Evolutionary conservation across 2,888 invertebrate species (phyloP).

Genomic region (Drosophila subquinaria): DNA sequence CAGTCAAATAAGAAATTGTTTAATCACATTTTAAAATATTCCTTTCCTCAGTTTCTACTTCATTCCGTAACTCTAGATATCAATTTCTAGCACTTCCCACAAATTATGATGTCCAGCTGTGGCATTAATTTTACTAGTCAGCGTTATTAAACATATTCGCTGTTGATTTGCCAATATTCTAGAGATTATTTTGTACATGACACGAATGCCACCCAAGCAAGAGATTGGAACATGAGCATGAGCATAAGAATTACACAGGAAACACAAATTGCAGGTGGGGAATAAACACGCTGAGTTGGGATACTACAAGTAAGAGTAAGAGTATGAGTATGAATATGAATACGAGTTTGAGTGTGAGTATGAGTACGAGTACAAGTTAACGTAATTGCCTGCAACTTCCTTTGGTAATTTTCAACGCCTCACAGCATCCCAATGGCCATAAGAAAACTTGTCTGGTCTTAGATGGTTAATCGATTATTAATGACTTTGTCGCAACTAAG

Average conservation of each 20-base stretch:
- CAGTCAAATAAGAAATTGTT: neutral
- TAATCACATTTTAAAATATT: neutral
- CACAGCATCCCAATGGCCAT: constrained; percentile 37
- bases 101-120: neutral
- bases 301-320: neutral
- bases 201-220: constrained; percentile 30
- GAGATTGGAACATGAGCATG: constrained; percentile 1
- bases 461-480: constrained; percentile 82
- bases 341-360: neutral
- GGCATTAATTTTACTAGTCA: neutral
- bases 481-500: constrained; percentile 79
- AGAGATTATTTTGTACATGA: constrained; percentile 3
- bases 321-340: neutral
- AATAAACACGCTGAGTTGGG: constrained; percentile 5
- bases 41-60: neutral
- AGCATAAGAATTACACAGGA: constrained; percentile 43
- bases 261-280: constrained; percentile 45
- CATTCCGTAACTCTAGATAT: neutral
- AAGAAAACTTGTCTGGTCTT: constrained; percentile 28
- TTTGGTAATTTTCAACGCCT: constrained; percentile 37
- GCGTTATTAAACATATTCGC: constrained; percentile 14
- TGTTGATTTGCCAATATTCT: constrained; percentile 28
- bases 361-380: constrained; percentile 2
- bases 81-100: neutral
- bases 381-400: constrained; percentile 49